A percentile compares a stretch with the other conserved stretches of the same genome.
These are phyloP conservation scores for Fregata magnificens DNA, from an alignment of 2,113 vertebrate genomes.

Conservation along the genomic window DNA sequence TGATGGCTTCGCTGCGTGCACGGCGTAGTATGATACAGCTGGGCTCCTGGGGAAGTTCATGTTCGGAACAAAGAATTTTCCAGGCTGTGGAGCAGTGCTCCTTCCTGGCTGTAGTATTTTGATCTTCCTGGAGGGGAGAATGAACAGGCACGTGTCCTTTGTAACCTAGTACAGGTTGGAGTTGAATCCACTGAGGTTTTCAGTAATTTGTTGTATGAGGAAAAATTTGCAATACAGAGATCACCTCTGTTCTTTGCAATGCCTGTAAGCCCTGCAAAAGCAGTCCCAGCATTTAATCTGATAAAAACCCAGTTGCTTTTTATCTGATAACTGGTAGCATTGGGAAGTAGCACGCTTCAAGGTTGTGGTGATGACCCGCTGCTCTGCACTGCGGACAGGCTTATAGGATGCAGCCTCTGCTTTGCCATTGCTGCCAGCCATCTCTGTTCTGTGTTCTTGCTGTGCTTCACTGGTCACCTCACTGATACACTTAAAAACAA, in stretches of 20 bases:
- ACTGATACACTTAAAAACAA: neutral
- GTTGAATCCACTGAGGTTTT: neutral
- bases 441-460: neutral
- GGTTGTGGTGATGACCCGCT: neutral
- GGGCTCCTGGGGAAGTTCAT: neutral
- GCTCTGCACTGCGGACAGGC: neutral
- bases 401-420: neutral
- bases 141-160: neutral
- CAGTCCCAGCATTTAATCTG: neutral
- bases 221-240: neutral
- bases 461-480: neutral
- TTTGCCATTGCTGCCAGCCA: neutral
- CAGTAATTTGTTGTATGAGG: neutral
- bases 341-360: neutral
- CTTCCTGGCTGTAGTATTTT: neutral
- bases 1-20: neutral
- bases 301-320: neutral
- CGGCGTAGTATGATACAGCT: rapidly evolving
- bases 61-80: neutral
- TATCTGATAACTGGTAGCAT: neutral
- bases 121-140: neutral
- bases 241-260: neutral
- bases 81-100: neutral
- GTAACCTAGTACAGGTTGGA: neutral
- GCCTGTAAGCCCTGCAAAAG: neutral